Percentiles rank a stretch among this genome's conserved stretches.
These are phyloP conservation scores for Pelochelys cantorii DNA, from an alignment of 2,797 vertebrate species.

Conservation along the genomic window DNA sequence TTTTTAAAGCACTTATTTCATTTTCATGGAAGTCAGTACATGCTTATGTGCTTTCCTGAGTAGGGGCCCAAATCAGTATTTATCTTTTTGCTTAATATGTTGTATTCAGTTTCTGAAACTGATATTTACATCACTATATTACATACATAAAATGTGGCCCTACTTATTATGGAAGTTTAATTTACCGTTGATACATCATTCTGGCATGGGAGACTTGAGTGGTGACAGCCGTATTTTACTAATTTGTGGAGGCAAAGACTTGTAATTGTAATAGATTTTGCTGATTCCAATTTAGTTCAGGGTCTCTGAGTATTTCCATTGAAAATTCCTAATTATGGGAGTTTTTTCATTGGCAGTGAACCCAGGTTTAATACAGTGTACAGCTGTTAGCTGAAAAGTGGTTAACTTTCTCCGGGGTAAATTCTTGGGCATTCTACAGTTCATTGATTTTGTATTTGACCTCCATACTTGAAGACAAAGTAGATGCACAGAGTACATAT, in stretches of 20 bases:
- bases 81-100: neutral
- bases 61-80: neutral
- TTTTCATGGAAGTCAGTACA: neutral
- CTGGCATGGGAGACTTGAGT: neutral
- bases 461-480: neutral
- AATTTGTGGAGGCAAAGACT: slow-evolving; percentile 28
- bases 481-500: neutral
- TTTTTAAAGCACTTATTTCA: neutral
- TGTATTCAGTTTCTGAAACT: neutral
- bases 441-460: neutral
- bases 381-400: neutral
- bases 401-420: neutral
- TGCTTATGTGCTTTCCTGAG: slow-evolving; percentile 28
- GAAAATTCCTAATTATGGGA: neutral
- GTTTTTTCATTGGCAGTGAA: slow-evolving; percentile 11
- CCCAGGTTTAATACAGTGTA: neutral
- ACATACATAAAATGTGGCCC: neutral
- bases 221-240: slow-evolving; percentile 42
- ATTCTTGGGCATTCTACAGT: neutral
- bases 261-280: slow-evolving; percentile 33
- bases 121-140: slow-evolving; percentile 38
- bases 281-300: slow-evolving; percentile 35
- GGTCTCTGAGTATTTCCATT: slow-evolving; percentile 21
- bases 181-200: slow-evolving; percentile 52
- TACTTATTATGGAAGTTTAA: slow-evolving; percentile 49